Evolutionary conservation across 1,140 invertebrate genomes (phyloP), one percentile per base, ranked within the genome.

Genomic region (Trachelipus rathkii): DNA sequence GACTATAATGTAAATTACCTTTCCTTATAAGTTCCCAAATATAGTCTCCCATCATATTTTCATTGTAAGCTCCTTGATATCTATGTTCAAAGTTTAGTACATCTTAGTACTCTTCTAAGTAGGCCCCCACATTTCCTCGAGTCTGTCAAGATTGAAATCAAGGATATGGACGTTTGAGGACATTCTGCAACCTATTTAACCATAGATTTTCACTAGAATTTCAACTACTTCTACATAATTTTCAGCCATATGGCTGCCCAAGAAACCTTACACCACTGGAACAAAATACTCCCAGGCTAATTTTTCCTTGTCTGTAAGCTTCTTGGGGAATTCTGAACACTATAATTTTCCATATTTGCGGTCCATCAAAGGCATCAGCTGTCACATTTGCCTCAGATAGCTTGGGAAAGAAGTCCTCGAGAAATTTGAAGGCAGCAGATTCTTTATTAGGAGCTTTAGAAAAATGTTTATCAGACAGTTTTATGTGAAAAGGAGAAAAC

Each of bases 401-500:
- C 71, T 77, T 81, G 43, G 82, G 82, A 77, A 84, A 85, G 77
- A 83, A 82, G 50, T 76, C 70, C 80, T 73, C 46, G 68, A 72
- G 46, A 6, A 3, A 44, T 60, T 10, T 73, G 76, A 77, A 77
- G 70, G 23, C 60, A 19, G 75, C 72, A 9, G 82, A 82, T 74
- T 84, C 78, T 82, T 82, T 82, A 50, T 83, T 33, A 33, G 6
- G 33, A 33, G 6, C 71, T 66, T 72, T 11, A 77, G 44, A 15
- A 84, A 83, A 72, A 83, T 74, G 76, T 84, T 85, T 73, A 84
- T 80, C 76, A 84, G 53, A 5, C 83, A 71, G 2, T 71, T 33
- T 71, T 7, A 24, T 44, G 67, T 76, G 33, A 8, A 77, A 44
- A 53, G 46, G 45, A 43, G 70, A 50, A 5, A 73, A 50, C 71